Base-by-base conservation (phyloP, 2,113 vertebrate genomes). In the Perca flavescens region DNA sequence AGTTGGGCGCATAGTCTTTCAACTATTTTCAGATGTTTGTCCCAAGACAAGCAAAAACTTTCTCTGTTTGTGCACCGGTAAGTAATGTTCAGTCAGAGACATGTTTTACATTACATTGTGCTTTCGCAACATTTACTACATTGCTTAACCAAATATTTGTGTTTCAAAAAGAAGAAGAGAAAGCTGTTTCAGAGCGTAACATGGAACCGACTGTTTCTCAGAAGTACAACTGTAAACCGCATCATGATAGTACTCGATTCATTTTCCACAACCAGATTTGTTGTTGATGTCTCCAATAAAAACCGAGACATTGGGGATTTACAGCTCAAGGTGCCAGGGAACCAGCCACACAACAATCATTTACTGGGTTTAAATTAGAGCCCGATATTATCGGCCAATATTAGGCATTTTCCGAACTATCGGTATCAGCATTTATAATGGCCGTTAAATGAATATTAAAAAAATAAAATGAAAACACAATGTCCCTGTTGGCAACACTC, bases 1-100 rank as follows among this genome's bases (percentile, higher is more conserved):
- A 99, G 98, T 99, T 95, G 98, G 98, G 90, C 97, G 97, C 61
- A 99, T 99, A 88, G 97, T 99, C 92, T 99, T 99, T 96, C 98
- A 99, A 82, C 97, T 99, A 77, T 99, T 99, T 94, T 99, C 94
- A 43, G 98, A 99, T 87, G 89, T 98, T 88, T 99, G 98, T 96
- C 98, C 98, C 85, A 99, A 97, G 96, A 99, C 98, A 40, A 97
- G 98, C 93, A 99, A 97, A 95, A 99, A 99, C 93, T 99, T 99
- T 89, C 97, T 98, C 88, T 97, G 96, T 92, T 92, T 99, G 83
- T 99, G 98, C 93, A 99, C 98, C 17, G 98, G 98, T 99, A 91
- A 77, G 95, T 96, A 83, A 61, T 62, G 6, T 57, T 73, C 43
- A 70, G 8, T 67, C 31, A 40, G 34, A 14, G 8, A 67, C 43